Evolutionary conservation across 2,113 vertebrate genomes (phyloP), one percentile per base, ranked within the genome.

Genomic region (Seriola aureovittata): DNA sequence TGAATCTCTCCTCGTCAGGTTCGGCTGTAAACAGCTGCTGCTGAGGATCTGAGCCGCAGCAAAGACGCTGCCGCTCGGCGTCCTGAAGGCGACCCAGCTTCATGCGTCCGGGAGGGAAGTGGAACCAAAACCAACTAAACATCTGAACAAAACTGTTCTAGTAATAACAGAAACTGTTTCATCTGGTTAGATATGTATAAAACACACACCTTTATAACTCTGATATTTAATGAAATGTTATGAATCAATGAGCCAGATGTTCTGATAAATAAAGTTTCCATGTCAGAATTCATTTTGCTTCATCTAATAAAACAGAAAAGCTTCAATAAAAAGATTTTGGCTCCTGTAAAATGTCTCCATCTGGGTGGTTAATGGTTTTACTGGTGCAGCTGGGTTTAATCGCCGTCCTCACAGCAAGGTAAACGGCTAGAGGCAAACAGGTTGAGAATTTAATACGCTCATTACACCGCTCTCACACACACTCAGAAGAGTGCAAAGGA

Each of bases 321-420:
- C n/a, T 71, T 38, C 9, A 25, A 60, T 75, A 71, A 75, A 74
- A 5, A 52, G 58, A 65, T 65, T 42, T 64, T n/a, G 34, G 29
- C 44, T 59, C 19, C 3, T 0, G 12, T 62, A n/a, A 68, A 77
- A 59, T 0, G 69, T 5, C 11, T 70, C 79, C 84, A 86, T 71
- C 80, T 82, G 75, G 70, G n/a, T 3, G 55, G 11, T 69, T 68
- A 50, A 69, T 65, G 75, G 80, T 66, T 81, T 68, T 12, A 77
- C 68, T 70, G 62, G 32, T 59, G 78, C 36, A 65, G 75, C 29
- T 7, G 25, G 52, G 16, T 48, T 48, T 48, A 48, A 48, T 13
- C 4, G 46, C 16, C 46, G 46, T 48, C 46, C 46, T 48, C 72
- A 65, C 54, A 55, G 65, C 63, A 50, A 77, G 63, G 46, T 75